Base-by-base conservation (phyloP, 2,888 invertebrate species). In the Leucophenga montana region DNA sequence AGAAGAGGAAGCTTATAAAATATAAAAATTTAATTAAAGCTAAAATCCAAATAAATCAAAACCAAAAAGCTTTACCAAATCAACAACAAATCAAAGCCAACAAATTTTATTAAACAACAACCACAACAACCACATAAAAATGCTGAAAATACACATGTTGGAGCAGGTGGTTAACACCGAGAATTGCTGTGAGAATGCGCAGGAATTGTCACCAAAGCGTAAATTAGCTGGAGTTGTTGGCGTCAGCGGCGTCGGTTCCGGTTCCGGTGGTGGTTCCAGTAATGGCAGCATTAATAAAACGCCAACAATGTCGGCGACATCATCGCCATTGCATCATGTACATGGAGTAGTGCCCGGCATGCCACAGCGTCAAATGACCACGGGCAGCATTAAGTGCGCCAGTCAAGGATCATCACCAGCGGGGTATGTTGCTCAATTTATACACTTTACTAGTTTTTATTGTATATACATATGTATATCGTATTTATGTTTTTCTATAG, bases 121-220 rank as follows among this genome's bases (percentile, higher is more conserved):
- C 71, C 64, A 73, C 53, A 48, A 59, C 6, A 16, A n/a, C n/a
- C n/a, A n/a, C n/a, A n/a, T n/a, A 66, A 77, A 77, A 77, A 93
- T 93, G 93, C 89, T 93, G 89, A 93, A 93, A 90, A 93, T 93
- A 90, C 93, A 93, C 88, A 93, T 93, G 93, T 90, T 93, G 90
- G 93, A 93, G 85, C 93, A 93, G 84, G 91, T 93, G 85, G 92
- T 93, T 88, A 93, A 91, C 87, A 92, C 92, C 88, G 93, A 93
- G 76, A 85, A 75, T 72, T 83, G 75, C 70, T 78, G 80, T 71
- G 84, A 82, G 72, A 82, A 76, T 66, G 79, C 78, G 66, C 82
- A 80, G 71, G 82, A 82, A 71, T 71, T 82, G 70, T 82, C 82
- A 44, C 82, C 84, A 50, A 83, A 82, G 67, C 82, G 80, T 13